Conservation (phyloP, 2,797 vertebrate species). For the Sebastes itinus region DNA sequence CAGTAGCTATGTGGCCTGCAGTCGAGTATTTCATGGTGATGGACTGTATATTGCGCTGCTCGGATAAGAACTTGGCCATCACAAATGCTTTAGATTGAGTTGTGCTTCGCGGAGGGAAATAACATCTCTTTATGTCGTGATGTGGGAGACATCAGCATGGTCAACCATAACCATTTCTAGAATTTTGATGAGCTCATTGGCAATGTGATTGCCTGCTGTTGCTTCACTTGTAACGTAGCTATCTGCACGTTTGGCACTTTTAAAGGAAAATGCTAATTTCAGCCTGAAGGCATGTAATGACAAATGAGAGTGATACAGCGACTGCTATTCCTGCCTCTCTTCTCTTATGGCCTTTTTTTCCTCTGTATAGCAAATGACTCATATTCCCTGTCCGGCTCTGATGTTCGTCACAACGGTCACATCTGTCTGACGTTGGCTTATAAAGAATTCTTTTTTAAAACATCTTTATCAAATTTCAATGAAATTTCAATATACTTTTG, state of each 20-base stretch:
- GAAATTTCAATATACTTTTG: neutral
- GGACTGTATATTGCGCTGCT: constrained; percentile 18
- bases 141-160: constrained; percentile 53
- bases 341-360: neutral
- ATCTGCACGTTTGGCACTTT: constrained; percentile 22
- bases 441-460: neutral
- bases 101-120: constrained; percentile 40
- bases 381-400: neutral
- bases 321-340: neutral
- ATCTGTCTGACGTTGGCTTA: neutral
- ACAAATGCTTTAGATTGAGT: constrained; percentile 47
- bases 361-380: neutral
- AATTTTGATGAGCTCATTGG: constrained; percentile 55
- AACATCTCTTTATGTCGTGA: constrained; percentile 46
- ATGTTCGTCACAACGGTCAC: neutral
- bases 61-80: constrained; percentile 41
- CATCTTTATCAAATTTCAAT: neutral
- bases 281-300: constrained; percentile 33
- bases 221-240: constrained; percentile 48
- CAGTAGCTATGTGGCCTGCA: neutral
- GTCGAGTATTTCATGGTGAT: constrained; percentile 45
- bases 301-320: constrained; percentile 18
- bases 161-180: constrained; percentile 50
- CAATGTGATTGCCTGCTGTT: constrained; percentile 47
- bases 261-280: constrained; percentile 52